Evolutionary conservation across 2,797 vertebrate genomes (phyloP), one percentile per base, ranked within the genome.

Genomic region (Myotis daubentonii): DNA sequence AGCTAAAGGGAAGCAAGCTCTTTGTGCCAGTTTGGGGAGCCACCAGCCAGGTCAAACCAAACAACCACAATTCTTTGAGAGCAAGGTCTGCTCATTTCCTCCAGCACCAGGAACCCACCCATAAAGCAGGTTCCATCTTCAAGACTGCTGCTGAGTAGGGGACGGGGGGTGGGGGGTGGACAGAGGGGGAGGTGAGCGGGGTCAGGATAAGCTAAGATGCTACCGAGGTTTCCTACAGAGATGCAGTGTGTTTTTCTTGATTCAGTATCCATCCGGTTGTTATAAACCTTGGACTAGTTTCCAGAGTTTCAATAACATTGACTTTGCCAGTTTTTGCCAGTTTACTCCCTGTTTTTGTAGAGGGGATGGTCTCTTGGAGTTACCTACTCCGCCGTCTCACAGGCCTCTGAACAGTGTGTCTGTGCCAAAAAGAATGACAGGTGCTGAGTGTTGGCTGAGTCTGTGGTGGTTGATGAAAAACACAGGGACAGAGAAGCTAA

Each of bases 361-460:
- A 86, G 36, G 22, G 23, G 19, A 68, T 75, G 38, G 5, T 57
- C 76, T 87, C 53, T 78, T 70, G 8, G n/a, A 41, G 19, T 36
- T 71, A 28, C 71, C 44, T 65, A 36, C 8, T 20, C 66, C 12
- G 3, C n/a, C 33, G 53, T 53, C 86, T 68, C 70, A 74, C 7
- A 44, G 51, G 83, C 25, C 23, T 65, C 76, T 72, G 78, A 86
- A 94, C 78, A 38, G 4, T 12, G 66, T 47, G 38, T 83, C 65
- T 95, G 72, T 74, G 81, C 62, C 62, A 68, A 38, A 79, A 94
- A 80, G 30, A 80, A 65, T 44, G 17, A 75, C 13, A 88, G 82
- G 36, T 16, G 57, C 53, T 41, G 78, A 38, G 13, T 65, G 66
- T 36, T 82, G 75, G 82, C n/a, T 38, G 41, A 23, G 1, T 84